Evolutionary conservation across 2,797 vertebrate species (phyloP).

Genomic region (Pipistrellus pygmaeus): DNA sequence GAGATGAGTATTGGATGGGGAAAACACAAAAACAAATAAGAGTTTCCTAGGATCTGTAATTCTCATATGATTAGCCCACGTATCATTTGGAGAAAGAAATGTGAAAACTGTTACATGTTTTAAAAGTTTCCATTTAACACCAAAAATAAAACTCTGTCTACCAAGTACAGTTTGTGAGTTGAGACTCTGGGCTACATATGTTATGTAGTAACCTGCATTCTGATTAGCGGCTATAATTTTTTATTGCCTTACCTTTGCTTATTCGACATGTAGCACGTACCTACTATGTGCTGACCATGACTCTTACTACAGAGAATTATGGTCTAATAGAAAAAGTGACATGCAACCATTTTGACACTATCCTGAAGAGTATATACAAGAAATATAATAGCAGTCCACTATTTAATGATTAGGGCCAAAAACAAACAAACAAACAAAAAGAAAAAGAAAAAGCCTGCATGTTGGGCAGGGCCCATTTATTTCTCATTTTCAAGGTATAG

Average conservation of each 20-base stretch:
- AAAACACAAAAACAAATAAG: background rate
- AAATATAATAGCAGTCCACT: background rate
- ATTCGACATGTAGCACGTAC: background rate
- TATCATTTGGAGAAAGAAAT: background rate
- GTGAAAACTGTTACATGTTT: background rate
- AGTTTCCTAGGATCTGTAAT: background rate
- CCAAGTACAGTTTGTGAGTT: background rate
- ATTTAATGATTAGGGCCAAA: background rate
- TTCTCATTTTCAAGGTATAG: background rate
- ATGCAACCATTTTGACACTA: background rate
- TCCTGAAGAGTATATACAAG: background rate
- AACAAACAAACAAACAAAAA: background rate
- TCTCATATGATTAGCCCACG: background rate
- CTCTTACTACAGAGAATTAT: background rate
- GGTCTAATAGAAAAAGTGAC: background rate
- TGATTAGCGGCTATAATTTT: background rate
- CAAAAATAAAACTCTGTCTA: background rate
- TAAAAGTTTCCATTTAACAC: background rate
- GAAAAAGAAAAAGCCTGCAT: background rate
- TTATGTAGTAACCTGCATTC: constrained; percentile 13
- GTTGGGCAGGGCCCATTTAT: background rate
- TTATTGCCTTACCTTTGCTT: background rate
- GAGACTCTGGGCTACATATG: background rate
- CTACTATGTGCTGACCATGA: background rate
- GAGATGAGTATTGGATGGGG: background rate